These are phyloP conservation scores for Entelurus aequoreus DNA, from an alignment of 2,113 vertebrate species.

Conservation along the genomic window DNA sequence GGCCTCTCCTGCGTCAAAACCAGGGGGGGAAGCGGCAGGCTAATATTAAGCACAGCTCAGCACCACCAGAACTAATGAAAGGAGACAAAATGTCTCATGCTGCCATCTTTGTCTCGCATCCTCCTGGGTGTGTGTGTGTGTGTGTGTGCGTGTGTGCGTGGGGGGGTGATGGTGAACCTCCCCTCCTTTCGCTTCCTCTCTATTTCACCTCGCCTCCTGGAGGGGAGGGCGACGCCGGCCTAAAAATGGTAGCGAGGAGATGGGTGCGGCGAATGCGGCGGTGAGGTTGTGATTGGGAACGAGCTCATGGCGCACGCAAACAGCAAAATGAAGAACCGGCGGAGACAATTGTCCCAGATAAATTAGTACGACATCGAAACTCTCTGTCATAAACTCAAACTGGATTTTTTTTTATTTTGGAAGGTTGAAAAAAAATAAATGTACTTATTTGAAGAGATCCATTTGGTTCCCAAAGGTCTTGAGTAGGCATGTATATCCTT, in stretches of 20 bases:
- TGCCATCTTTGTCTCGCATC: slow-evolving; percentile 69
- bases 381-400: too few species aligned
- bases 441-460: too few species aligned
- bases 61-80: slow-evolving; percentile 72
- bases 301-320: not conserved
- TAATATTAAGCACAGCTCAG: slow-evolving; percentile 66
- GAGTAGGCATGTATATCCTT: too few species aligned
- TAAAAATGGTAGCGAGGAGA: slow-evolving; percentile 66
- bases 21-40: slow-evolving; percentile 57
- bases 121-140: slow-evolving; percentile 11
- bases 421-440: too few species aligned
- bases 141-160: too few species aligned
- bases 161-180: slow-evolving; percentile 35
- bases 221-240: slow-evolving; percentile 52
- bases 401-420: not conserved
- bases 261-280: slow-evolving; percentile 46
- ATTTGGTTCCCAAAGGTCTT: too few species aligned
- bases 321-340: not conserved
- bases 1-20: slow-evolving; percentile 54
- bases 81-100: slow-evolving; percentile 72
- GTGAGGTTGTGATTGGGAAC: slow-evolving; percentile 47
- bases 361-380: too few species aligned
- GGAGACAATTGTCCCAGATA: too few species aligned
- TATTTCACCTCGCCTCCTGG: slow-evolving; percentile 50
- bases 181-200: slow-evolving; percentile 46